Conservation (phyloP, 2,113 vertebrate genomes). For the Rhea pennata region DNA sequence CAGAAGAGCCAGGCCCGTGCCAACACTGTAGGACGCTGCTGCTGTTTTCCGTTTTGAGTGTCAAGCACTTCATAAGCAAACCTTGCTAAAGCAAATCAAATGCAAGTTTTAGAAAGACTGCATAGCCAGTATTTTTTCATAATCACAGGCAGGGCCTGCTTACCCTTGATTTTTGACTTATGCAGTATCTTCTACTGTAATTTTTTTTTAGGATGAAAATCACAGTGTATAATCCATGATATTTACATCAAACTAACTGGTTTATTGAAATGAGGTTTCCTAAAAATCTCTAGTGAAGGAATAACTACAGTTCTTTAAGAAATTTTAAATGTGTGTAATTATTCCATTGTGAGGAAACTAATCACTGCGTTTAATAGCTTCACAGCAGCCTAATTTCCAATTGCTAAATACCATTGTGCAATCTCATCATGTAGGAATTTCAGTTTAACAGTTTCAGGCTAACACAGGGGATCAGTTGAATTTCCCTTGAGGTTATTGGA, state of each 20-base stretch:
- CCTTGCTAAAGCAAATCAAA: background rate
- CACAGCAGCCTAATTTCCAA: conserved; percentile 44
- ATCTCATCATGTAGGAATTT: background rate
- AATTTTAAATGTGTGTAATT: conserved; percentile 17
- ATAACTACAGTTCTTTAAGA: conserved; percentile 35
- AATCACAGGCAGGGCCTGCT: background rate
- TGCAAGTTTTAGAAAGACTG: background rate
- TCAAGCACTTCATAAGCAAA: conserved; percentile 25
- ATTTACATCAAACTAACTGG: background rate
- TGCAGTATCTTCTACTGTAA: background rate
- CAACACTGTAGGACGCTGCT: background rate
- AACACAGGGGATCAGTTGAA: background rate
- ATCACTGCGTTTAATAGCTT: background rate
- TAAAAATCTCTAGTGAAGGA: conserved; percentile 15
- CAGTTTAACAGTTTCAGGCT: conserved; percentile 8
- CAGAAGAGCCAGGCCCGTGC: background rate
- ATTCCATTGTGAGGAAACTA: conserved; percentile 15
- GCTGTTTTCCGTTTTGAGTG: conserved; percentile 43
- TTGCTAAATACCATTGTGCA: background rate
- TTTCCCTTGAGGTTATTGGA: conserved; percentile 36
- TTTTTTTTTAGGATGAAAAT: background rate
- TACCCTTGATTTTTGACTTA: background rate
- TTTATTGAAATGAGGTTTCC: background rate
- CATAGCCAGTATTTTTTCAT: background rate
- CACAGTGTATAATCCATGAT: background rate